Base-by-base conservation (phyloP, 2,113 vertebrate species). In the Ivindomyrus marchei region DNA sequence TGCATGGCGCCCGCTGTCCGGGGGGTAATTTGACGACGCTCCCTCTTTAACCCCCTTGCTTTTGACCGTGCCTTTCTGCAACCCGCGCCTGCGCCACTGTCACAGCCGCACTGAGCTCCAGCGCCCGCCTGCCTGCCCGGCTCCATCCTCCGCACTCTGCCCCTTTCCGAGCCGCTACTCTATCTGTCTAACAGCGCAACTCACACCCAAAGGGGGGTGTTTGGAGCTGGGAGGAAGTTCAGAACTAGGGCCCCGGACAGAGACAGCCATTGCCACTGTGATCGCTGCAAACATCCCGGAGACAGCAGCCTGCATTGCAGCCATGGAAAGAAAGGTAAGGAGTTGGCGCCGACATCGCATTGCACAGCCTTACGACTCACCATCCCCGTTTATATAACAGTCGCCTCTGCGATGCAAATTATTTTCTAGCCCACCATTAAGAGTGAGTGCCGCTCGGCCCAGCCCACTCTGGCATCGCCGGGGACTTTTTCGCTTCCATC, bases 321-420 rank as follows among this genome's bases (percentile, higher is more conserved):
- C 93, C 93, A 96, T 96, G 96, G 96, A 96, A 94, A 96, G 96
- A 93, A 96, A 96, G 96, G 96, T 96, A 96, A 70, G 88, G 96
- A 93, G 91, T 91, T 93, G 94, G 87, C 90, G 89, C 66, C 90
- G 66, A 83, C 92, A 91, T 91, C 91, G 91, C 92, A 92, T 91
- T 94, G 90, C 92, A 70, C 92, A 90, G 85, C 91, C 89, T 89
- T 92, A 88, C 24, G 6, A 70, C 27, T 24, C 88, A 90, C 88
- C 91, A 70, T 92, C 42, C 70, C 85, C 50, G 91, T 42, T 88
- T 66, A 74, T 88, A 53, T 90, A 80, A 66, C 84, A 27, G 74
- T 90, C 88, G 83, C 74, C 31, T 70, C 77, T 90, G 91, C 89
- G 88, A 93, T 77, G 91, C 80, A 62, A 84, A 90, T 87, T 83